Base-by-base conservation (phyloP, 64 coral and sea anemone genomes). In the Trachythela sp. region DNA sequence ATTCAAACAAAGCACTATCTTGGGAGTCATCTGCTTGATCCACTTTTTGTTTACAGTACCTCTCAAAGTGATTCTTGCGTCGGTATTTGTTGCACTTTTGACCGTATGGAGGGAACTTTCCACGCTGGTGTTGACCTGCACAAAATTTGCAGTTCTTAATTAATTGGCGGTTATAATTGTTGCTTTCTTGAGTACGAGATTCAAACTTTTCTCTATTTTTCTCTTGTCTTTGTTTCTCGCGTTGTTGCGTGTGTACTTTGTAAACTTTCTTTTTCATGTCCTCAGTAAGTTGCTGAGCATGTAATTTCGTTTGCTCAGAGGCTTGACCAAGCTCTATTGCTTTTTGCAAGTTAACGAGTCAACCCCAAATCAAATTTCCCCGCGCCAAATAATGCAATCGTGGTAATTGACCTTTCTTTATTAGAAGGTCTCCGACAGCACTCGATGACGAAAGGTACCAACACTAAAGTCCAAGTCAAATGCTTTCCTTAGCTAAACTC, bases 261-360 rank as follows among this genome's bases (percentile, higher is more conserved):
- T 70, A 32, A 22, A 70, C 24, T 32, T 70, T 70, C 64, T 70
- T 70, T 70, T 70, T 22, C 30, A 70, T 22, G 5, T 70, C 64
- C 24, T 22, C 64, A 9, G 64, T 70, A 8, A 70, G 64, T 70
- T 70, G 64, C 30, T 70, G 64, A 8, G 64, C 64, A 70, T 70
- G 64, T 70, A 70, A n/a, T 70, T 70, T 70, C n/a, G 64, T 70
- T 70, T 70, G 64, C 64, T 70, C 64, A 26, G 64, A 70, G 64
- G 64, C 64, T 70, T 70, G 64, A n/a, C 64, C 64, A 26, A 70
- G 64, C 30, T 70, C 64, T 22, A 70, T 70, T 7, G 64, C 64
- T 70, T 70, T 70, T 70, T 70, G 64, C 30, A n/a, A n/a, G n/a
- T n/a, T n/a, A n/a, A n/a, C n/a, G n/a, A n/a, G n/a, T n/a, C n/a